phyloP scores from a whole-genome alignment of 1,140 invertebrate species.

The Heliconius eleuchia region DNA sequence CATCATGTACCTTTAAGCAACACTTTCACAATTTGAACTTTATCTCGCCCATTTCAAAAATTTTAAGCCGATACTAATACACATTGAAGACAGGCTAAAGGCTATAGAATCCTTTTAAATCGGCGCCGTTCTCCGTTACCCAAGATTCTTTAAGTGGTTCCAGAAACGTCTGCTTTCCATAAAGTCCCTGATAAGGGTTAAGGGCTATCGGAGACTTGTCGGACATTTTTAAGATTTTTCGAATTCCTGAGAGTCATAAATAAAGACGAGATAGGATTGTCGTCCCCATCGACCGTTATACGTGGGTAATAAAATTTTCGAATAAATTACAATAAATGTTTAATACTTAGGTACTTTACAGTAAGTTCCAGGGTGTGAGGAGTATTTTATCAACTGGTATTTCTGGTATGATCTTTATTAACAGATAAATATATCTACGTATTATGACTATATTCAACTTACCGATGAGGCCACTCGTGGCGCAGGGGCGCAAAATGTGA shows the following conservation, averaged over 20 bases:
- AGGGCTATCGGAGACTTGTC: slow-evolving; percentile 45
- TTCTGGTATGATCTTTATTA: neutral
- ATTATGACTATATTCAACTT: too few species aligned
- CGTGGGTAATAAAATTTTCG: slow-evolving; percentile 7
- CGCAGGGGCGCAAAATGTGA: too few species aligned
- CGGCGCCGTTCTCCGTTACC: slow-evolving; percentile 40
- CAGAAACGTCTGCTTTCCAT: slow-evolving; percentile 58
- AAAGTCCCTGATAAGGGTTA: slow-evolving; percentile 61
- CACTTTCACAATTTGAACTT: slow-evolving; percentile 12
- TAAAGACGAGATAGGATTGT: slow-evolving; percentile 30
- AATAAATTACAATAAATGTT: slow-evolving; percentile 8
- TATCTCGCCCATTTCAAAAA: slow-evolving; percentile 24
- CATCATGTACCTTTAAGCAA: neutral
- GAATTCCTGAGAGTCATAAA: slow-evolving; percentile 35
- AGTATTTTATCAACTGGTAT: neutral
- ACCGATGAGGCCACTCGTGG: too few species aligned
- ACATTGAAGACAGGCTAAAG: slow-evolving; percentile 34
- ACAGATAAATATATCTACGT: too few species aligned
- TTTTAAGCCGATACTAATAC: slow-evolving; percentile 36
- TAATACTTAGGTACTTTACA: neutral
- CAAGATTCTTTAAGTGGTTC: slow-evolving; percentile 51
- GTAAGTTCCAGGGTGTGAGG: neutral
- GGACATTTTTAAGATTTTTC: slow-evolving; percentile 51
- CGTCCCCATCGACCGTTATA: slow-evolving; percentile 3
- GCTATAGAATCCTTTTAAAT: slow-evolving; percentile 41